phyloP scores from a whole-genome alignment of 1,140 invertebrate species.

The Stenopsyche tienmushanensis region DNA sequence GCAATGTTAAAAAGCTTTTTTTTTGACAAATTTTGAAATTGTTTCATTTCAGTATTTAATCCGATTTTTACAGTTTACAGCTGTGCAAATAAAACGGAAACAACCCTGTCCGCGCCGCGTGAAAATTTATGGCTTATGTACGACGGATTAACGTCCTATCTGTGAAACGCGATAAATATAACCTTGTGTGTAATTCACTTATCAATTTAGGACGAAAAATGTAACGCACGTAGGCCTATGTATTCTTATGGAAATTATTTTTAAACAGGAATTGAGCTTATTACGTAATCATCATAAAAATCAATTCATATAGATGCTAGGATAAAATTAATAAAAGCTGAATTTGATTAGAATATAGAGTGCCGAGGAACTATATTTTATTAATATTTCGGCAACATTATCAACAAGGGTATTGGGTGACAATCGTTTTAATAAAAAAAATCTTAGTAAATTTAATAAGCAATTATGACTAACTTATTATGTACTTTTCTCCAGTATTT shows the following conservation, averaged over 20 bases:
- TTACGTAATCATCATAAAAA: no score
- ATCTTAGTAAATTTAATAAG: not conserved
- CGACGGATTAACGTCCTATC: not conserved
- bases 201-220: not conserved
- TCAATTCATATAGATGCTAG: no score
- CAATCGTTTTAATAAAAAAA: not conserved
- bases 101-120: not conserved
- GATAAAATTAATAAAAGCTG: no score
- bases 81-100: not conserved
- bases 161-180: not conserved
- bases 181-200: not conserved
- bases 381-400: no score
- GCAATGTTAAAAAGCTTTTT: not conserved
- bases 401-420: not conserved
- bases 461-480: no score
- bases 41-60: no score
- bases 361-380: no score
- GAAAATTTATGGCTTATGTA: not conserved
- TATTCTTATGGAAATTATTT: not conserved
- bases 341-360: no score
- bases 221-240: not conserved
- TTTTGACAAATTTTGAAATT: no score
- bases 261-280: not conserved
- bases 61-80: slow-evolving; percentile 7
- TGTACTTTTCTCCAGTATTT: no score